Conservation (phyloP, 1,140 invertebrate species). For the Phenacoccus solenopsis region DNA sequence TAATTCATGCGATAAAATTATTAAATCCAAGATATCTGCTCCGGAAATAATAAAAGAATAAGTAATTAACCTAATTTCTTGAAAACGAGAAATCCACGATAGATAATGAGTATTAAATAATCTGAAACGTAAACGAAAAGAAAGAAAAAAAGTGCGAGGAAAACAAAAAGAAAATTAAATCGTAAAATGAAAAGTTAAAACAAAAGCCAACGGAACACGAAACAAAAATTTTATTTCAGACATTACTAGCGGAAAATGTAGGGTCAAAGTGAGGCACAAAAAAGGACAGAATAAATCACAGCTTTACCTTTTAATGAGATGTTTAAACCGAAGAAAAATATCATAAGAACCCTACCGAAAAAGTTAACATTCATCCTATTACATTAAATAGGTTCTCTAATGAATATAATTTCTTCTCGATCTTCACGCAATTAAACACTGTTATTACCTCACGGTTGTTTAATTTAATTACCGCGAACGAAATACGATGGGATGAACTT, state of each 20-base stretch:
- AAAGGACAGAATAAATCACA: neutral
- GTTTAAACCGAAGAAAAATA: too few species aligned
- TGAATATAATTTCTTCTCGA: neutral
- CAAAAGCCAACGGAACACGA: neutral
- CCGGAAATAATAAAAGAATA: neutral
- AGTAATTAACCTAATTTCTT: neutral
- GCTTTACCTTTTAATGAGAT: neutral
- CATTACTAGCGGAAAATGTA: neutral
- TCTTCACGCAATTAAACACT: too few species aligned
- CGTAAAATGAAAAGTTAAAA: neutral
- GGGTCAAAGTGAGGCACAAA: neutral
- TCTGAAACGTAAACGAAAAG: neutral
- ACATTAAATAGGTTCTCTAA: neutral
- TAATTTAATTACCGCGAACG: neutral
- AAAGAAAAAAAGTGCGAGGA: neutral
- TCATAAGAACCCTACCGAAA: neutral
- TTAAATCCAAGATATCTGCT: neutral
- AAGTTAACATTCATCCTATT: neutral
- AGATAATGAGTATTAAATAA: slow-evolving; percentile 3
- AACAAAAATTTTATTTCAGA: neutral
- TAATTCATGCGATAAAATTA: neutral
- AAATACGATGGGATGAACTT: neutral
- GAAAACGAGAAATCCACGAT: neutral
- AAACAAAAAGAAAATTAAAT: neutral
- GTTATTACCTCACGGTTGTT: too few species aligned